Evolutionary conservation across 2,797 vertebrate species (phyloP), one percentile per base, ranked within the genome.

Genomic region (Oophaga sylvatica): DNA sequence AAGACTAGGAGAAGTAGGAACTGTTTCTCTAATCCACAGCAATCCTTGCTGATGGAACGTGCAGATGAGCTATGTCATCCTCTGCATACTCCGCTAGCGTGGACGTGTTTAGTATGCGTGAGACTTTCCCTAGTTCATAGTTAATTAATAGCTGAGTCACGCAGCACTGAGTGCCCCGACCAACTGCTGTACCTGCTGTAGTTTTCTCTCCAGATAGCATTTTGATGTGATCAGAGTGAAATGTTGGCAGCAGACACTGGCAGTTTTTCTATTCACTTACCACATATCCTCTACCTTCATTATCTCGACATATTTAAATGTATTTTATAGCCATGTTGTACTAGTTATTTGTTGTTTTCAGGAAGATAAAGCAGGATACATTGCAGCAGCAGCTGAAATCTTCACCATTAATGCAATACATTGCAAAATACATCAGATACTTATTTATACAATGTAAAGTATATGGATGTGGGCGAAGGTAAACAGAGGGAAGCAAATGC

Each of bases 111-210:
- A 84, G 68, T 35, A 84, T 75, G 29, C 48, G 62, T 20, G 35
- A 76, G 59, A 41, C 29, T 75, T 83, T 20, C 31, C 60, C 20
- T 75, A 76, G 70, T 62, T 63, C 31, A 76, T 59, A 19, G 56
- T 63, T 83, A 85, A 67, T 77, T 75, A 84, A 59, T 63, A 76
- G 31, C 29, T 48, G 31, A 75, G 57, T 84, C 82, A 84, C 82
- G 56, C 70, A 84, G 82, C 57, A 67, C 63, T 19, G 63, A 53
- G 35, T 56, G 63, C 80, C 80, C 63, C 63, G 19, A 75, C 82
- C 70, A 76, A 84, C 75, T 84, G 82, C 70, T 76, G 11, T 75
- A 76, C 82, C 82, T 84, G 82, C 82, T 75, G 70, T 75, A 84
- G 41, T 84, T 41, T 45, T 62, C 82, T 84, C 57, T 84, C 70